These are phyloP conservation scores for Menidia menidia DNA, from an alignment of 2,797 vertebrate species.

Conservation along the genomic window DNA sequence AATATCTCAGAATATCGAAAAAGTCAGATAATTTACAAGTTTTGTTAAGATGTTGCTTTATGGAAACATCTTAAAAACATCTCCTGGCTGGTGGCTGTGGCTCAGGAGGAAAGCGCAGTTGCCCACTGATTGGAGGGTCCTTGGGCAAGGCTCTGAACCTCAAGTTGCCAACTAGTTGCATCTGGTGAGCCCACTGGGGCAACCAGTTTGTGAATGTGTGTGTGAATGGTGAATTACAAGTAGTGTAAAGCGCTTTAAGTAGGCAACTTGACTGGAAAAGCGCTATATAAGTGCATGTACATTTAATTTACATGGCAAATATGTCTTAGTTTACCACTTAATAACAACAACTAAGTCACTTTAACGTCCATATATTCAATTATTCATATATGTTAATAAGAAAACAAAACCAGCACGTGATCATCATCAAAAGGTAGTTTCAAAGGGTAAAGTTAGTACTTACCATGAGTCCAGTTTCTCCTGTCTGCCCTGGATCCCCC, in stretches of 20 bases:
- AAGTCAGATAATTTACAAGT: neutral
- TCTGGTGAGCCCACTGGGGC: too few relatives aligned
- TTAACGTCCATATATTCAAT: neutral
- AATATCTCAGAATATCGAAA: slow-evolving; percentile 14
- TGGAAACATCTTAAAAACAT: neutral
- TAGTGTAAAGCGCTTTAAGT: too few relatives aligned
- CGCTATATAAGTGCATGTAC: too few relatives aligned
- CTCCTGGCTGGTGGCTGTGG: too few relatives aligned
- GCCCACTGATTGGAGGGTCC: too few relatives aligned
- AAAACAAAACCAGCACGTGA: neutral
- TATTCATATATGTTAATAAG: neutral
- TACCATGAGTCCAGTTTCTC: slow-evolving; percentile 89
- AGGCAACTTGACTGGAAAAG: too few relatives aligned
- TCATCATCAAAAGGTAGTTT: neutral
- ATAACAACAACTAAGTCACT: neutral
- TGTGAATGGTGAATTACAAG: neutral
- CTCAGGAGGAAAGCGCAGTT: too few relatives aligned
- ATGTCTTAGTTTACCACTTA: neutral
- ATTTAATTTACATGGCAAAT: too few relatives aligned
- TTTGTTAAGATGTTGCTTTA: neutral
- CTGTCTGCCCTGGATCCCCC: slow-evolving; percentile 92
- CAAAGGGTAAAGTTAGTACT: slow-evolving; percentile 57
- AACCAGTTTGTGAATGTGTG: neutral
- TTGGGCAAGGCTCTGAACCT: too few relatives aligned
- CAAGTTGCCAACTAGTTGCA: too few relatives aligned